These are phyloP conservation scores for Muntiacus reevesi DNA, from an alignment of 2,113 vertebrate species.

Conservation along the genomic window DNA sequence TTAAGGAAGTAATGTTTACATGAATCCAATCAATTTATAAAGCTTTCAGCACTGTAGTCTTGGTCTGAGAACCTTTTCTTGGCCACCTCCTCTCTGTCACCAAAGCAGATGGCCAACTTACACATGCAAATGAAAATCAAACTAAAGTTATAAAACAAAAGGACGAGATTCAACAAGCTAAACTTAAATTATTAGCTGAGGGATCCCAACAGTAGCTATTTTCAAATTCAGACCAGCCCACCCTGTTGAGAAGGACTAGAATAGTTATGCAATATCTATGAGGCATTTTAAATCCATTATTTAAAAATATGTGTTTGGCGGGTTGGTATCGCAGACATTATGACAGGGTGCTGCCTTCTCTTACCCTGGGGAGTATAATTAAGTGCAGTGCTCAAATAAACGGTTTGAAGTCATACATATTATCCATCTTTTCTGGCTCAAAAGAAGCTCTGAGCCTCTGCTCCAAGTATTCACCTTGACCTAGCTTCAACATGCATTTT, in stretches of 20 bases:
- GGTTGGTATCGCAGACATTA: background rate
- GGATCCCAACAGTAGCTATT: background rate
- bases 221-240: background rate
- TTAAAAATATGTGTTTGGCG: background rate
- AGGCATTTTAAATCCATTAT: background rate
- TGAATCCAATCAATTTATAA: background rate
- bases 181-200: background rate
- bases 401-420: background rate
- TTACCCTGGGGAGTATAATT: background rate
- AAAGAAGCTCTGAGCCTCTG: background rate
- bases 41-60: background rate
- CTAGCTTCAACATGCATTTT: background rate
- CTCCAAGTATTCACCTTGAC: background rate
- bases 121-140: slow-evolving; percentile 10
- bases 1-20: background rate
- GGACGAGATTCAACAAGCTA: background rate
- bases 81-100: background rate
- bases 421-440: background rate
- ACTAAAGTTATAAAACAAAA: background rate
- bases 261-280: background rate
- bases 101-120: background rate
- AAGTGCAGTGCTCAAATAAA: background rate
- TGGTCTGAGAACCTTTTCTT: background rate
- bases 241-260: background rate
- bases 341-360: background rate